Evolutionary conservation across 2,888 invertebrate genomes (phyloP).

Genomic region (Torymus texanus): DNA sequence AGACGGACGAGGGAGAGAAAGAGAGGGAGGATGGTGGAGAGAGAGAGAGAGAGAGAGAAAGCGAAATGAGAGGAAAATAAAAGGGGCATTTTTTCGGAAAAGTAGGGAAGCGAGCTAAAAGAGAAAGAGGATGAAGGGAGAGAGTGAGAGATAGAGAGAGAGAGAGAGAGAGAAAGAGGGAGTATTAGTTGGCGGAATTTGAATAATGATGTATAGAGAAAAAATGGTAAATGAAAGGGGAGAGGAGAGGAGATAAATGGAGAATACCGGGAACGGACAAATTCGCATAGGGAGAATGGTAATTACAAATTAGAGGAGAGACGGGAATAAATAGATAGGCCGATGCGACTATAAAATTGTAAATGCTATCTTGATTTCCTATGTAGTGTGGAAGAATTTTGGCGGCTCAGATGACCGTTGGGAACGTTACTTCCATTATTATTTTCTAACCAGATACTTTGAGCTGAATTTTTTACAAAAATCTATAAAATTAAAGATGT

Average conservation of each 20-base stretch:
- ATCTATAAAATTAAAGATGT: too few relatives aligned
- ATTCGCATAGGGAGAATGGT: not conserved
- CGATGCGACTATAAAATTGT: not conserved
- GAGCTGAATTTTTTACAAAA: too few relatives aligned
- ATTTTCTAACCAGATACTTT: too few relatives aligned
- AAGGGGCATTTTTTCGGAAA: conserved; percentile 15
- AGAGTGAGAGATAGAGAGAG: too few relatives aligned
- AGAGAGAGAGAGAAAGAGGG: conserved; percentile 13
- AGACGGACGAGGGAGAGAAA: conserved; percentile 35
- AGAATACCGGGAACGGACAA: not conserved
- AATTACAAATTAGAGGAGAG: not conserved
- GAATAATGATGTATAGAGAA: not conserved
- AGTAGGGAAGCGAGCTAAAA: not conserved
- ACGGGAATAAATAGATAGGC: not conserved
- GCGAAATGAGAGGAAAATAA: not conserved
- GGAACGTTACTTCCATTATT: too few relatives aligned
- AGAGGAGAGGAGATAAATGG: too few relatives aligned
- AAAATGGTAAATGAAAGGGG: conserved; percentile 5
- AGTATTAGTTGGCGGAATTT: conserved; percentile 16
- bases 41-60: not conserved
- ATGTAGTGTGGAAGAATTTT: too few relatives aligned
- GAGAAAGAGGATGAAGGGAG: not conserved
- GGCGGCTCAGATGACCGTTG: too few relatives aligned
- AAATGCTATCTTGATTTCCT: not conserved
- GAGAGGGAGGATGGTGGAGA: conserved; percentile 55